Evolutionary conservation across 2,113 vertebrate species (phyloP), one percentile per base, ranked within the genome.

Genomic region (Bungarus multicinctus): DNA sequence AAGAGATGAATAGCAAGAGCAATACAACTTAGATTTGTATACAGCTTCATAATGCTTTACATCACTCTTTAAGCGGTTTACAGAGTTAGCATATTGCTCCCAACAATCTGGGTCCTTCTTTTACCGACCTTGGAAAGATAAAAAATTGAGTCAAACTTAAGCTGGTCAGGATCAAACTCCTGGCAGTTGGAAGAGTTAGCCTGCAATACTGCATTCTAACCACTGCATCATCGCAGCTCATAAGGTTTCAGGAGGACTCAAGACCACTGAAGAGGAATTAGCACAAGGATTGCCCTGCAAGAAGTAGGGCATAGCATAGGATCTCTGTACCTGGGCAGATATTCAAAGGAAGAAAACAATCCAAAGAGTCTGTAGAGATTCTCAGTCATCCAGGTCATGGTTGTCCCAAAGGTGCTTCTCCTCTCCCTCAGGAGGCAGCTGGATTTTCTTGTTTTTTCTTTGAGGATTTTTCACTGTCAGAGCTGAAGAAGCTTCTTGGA

Each of bases 211-310:
- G 58, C 3, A 60, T 60, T 60, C 58, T 60, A 60, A 64, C 27
- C 12, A 64, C 11, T 30, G 10, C 3, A 3, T 25, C 27, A n/a
- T 27, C 27, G 30, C 4, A 2, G 60, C 3, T 64, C 0, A 0
- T n/a, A 14, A 74, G 64, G n/a, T 20, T 34, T 5, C n/a, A 34
- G n/a, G 12, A 34, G 6, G 5, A 74, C 64, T 74, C 64, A 74
- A 34, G n/a, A 16, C 14, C 64, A 74, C n/a, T 74, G 64, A 74
- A 74, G 12, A 74, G 30, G 4, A 34, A 34, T 69, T 34, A 69
- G n/a, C 64, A 18, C n/a, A 74, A 74, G n/a, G 1, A 39, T 81
- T 30, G 54, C 20, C 8, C n/a, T 81, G 34, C 69, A 39, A 81
- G 16, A 20, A 39, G n/a, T 34, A 39, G 6, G 69, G 5, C n/a